Percentiles rank a stretch among this genome's conserved stretches.
phyloP scores from a whole-genome alignment of 2,888 invertebrate genomes.

The Eilema griseolum region DNA sequence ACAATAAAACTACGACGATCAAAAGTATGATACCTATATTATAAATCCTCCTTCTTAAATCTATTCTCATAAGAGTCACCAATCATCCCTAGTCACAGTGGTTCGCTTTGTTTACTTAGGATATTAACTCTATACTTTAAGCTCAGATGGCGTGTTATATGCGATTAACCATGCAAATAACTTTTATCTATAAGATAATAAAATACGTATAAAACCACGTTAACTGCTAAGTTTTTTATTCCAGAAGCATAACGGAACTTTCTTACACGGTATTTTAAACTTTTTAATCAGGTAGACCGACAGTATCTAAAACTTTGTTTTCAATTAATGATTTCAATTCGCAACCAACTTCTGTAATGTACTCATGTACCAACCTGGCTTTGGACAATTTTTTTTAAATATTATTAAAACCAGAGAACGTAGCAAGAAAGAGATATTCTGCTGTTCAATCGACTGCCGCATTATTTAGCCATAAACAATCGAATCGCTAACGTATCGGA shows the following conservation, averaged over 20 bases:
- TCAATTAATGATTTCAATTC: slow-evolving; percentile 17
- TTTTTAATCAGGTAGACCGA: background rate
- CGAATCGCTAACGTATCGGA: slow-evolving; percentile 50
- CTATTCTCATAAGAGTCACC: background rate
- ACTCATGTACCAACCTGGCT: slow-evolving; percentile 25
- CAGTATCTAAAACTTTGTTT: slow-evolving; percentile 19
- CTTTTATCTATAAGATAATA: background rate
- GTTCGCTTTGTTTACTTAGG: too few species aligned
- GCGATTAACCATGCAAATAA: slow-evolving; percentile 5
- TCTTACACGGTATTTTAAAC: background rate
- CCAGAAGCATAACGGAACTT: background rate
- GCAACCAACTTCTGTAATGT: slow-evolving; percentile 16
- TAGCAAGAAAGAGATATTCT: slow-evolving; percentile 33
- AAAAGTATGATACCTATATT: too few species aligned
- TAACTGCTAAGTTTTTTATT: background rate
- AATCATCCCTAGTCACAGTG: too few species aligned
- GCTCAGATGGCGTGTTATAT: background rate
- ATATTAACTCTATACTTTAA: too few species aligned
- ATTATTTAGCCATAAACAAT: slow-evolving; percentile 58
- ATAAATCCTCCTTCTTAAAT: too few species aligned
- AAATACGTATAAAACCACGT: slow-evolving; percentile 15
- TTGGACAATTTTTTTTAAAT: slow-evolving; percentile 41
- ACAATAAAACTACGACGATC: background rate
- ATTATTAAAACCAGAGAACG: slow-evolving; percentile 31
- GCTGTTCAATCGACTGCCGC: slow-evolving; percentile 42